Evolutionary conservation across 2,113 vertebrate species (phyloP).

Genomic region (Bubo scandiacus): DNA sequence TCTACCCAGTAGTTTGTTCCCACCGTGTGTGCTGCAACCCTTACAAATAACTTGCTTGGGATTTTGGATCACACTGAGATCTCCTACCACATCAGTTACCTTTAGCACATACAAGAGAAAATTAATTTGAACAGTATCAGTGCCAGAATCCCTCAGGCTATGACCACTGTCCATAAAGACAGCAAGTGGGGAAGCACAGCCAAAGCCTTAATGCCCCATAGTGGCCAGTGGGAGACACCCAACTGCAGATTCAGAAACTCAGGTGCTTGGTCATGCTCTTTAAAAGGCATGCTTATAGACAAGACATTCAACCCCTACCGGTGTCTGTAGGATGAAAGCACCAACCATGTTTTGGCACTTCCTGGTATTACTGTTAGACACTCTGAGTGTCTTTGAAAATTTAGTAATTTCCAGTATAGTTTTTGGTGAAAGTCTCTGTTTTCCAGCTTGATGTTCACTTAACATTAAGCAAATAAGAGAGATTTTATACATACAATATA

Average conservation of each 20-base stretch:
- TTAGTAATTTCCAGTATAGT: background rate
- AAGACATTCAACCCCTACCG: background rate
- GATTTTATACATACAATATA: accelerated
- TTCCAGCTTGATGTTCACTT: background rate
- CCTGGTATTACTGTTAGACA: background rate
- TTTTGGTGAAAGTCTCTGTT: background rate
- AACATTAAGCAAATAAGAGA: background rate
- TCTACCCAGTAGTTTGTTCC: background rate
- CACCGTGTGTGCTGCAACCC: background rate
- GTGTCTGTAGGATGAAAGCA: background rate
- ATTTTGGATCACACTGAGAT: background rate
- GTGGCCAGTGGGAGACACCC: background rate
- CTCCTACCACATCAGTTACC: background rate
- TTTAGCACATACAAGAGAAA: background rate
- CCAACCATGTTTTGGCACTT: background rate
- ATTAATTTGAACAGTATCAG: background rate
- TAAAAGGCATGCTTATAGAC: accelerated
- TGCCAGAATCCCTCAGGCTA: background rate
- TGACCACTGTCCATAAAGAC: background rate
- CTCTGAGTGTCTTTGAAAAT: background rate
- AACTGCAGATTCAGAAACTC: background rate
- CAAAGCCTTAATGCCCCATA: background rate
- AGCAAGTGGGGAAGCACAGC: background rate
- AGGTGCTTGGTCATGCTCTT: background rate
- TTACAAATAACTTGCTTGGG: background rate